Conservation (phyloP, 2,113 vertebrate species). For the Mionectes macconnelli region DNA sequence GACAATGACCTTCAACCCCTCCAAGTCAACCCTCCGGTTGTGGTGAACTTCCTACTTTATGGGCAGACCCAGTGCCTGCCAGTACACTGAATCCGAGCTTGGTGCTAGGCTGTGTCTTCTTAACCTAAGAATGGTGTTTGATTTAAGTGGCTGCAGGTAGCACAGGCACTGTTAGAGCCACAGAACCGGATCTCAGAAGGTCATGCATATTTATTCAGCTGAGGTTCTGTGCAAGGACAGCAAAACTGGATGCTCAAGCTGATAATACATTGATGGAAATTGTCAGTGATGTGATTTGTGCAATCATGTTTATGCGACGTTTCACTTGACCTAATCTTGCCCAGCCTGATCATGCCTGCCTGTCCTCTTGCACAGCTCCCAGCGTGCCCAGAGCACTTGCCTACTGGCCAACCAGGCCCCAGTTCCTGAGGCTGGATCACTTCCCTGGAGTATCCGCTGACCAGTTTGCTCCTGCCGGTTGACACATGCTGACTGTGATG, state of each 20-base stretch:
- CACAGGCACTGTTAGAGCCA: neutral
- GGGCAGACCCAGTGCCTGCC: neutral
- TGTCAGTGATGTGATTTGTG: neutral
- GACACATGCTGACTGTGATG: neutral
- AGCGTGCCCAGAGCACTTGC: neutral
- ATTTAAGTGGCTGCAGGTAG: neutral
- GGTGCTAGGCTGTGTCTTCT: neutral
- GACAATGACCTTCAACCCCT: neutral
- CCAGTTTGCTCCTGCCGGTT: neutral
- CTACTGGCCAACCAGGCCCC: neutral
- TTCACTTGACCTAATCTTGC: conserved; percentile 22
- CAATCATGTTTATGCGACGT: neutral
- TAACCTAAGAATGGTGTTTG: neutral
- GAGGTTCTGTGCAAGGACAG: neutral
- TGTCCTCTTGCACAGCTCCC: neutral
- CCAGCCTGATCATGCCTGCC: neutral
- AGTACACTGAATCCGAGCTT: rapidly evolving
- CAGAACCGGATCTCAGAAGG: neutral
- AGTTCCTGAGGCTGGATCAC: neutral
- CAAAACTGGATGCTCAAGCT: neutral
- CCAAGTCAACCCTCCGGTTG: rapidly evolving
- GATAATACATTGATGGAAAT: neutral
- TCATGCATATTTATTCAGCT: neutral
- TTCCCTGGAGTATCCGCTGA: neutral
- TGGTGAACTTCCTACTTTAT: rapidly evolving